A percentile compares a stretch with the other conserved stretches of the same genome.
Evolutionary conservation across 2,888 invertebrate genomes (phyloP).

Genomic region (Schrankia costaestrigalis): DNA sequence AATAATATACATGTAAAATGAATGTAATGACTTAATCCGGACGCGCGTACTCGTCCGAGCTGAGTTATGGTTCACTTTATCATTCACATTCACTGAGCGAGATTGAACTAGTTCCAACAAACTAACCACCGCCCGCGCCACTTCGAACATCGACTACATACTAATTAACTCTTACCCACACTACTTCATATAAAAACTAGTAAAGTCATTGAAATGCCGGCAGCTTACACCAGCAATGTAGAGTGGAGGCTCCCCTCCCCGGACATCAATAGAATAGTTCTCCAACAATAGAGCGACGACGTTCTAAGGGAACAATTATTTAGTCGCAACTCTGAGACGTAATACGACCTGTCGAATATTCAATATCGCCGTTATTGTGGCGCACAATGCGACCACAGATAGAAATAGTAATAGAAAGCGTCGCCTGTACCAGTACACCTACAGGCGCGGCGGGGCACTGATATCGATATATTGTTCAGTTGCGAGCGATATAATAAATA

Average conservation of each 20-base stretch:
- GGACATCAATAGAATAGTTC: too few relatives aligned
- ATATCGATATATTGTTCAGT: conserved; percentile 23
- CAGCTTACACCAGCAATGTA: too few relatives aligned
- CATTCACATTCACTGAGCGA: too few relatives aligned
- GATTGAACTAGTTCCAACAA: too few relatives aligned
- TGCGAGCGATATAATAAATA: conserved; percentile 26
- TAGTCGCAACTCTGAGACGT: conserved; percentile 3
- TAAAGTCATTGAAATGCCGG: too few relatives aligned
- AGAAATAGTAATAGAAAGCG: conserved; percentile 32
- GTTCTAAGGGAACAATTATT: conserved; percentile 9
- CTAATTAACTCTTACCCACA: too few relatives aligned
- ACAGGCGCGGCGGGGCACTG: conserved; percentile 13
- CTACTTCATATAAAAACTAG: too few relatives aligned
- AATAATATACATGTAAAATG: neutral
- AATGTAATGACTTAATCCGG: conserved; percentile 28
- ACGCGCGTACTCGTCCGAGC: conserved; percentile 7
- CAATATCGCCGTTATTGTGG: conserved; percentile 30
- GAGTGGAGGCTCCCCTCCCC: too few relatives aligned
- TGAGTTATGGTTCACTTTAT: conserved; percentile 25
- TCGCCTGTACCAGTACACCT: conserved; percentile 2
- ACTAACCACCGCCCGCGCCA: too few relatives aligned
- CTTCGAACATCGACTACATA: too few relatives aligned
- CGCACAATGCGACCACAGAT: conserved; percentile 26
- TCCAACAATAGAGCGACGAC: too few relatives aligned
- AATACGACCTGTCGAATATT: conserved; percentile 20